A percentile compares a stretch with the other conserved stretches of the same genome.
These are phyloP conservation scores for Melipona quadrifasciata DNA, from an alignment of 1,140 invertebrate genomes.

Conservation along the genomic window DNA sequence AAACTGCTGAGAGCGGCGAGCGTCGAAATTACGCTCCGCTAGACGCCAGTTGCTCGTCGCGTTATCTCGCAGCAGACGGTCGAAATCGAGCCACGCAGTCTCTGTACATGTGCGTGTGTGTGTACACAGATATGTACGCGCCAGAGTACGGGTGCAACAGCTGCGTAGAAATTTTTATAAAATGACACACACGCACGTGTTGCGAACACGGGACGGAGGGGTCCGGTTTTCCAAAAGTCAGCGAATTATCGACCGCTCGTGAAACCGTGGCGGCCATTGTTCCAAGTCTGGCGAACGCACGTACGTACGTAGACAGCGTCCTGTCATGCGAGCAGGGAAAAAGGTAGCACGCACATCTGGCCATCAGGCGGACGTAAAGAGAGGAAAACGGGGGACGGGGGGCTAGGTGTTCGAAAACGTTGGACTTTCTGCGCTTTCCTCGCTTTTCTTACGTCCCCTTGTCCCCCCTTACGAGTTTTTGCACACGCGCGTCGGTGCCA, in stretches of 20 bases:
- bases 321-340: not conserved
- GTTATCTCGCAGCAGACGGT: not conserved
- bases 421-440: constrained; percentile 29
- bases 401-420: constrained; percentile 19
- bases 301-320: not conserved
- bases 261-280: constrained; percentile 28
- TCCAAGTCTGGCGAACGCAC: not conserved
- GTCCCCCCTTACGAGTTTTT: constrained; percentile 33
- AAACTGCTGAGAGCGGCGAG: not conserved
- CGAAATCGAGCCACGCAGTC: not conserved
- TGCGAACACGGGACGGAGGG: too few species aligned
- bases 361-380: not conserved
- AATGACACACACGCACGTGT: constrained; percentile 9
- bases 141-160: not conserved
- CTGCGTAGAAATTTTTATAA: constrained; percentile 35
- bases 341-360: not conserved
- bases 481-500: constrained; percentile 57
- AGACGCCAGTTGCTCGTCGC: not conserved
- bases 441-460: constrained; percentile 24
- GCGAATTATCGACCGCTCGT: constrained; percentile 6
- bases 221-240: constrained; percentile 22
- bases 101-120: too few species aligned
- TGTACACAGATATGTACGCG: not conserved
- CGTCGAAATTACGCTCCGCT: not conserved
- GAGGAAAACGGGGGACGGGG: constrained; percentile 30